Conservation (phyloP, 1,140 invertebrate genomes). For the Bombus breviceps region DNA sequence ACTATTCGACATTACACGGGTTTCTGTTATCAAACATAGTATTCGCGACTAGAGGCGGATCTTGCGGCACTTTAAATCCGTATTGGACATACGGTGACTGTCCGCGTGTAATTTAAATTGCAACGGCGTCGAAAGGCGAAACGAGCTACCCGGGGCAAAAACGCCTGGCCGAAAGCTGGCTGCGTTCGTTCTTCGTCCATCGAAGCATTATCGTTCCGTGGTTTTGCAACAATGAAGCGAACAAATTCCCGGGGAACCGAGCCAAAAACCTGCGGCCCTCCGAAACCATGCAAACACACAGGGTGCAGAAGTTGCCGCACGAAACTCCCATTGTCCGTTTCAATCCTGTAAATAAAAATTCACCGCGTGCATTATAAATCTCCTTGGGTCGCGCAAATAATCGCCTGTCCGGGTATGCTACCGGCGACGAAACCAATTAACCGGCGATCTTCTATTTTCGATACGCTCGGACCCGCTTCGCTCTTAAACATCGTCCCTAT, state of each 20-base stretch:
- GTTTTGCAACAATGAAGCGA: background rate
- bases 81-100: conserved; percentile 20
- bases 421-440: conserved; percentile 40
- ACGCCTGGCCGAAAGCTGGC: background rate
- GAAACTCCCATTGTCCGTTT: background rate
- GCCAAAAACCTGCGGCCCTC: background rate
- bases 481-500: background rate
- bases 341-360: conserved; percentile 32
- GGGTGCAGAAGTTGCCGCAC: background rate
- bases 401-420: background rate
- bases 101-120: conserved; percentile 22
- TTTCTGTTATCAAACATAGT: conserved; percentile 54
- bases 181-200: background rate
- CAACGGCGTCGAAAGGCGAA: conserved; percentile 4
- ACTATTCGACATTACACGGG: conserved; percentile 57
- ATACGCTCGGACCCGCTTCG: background rate
- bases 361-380: conserved; percentile 14
- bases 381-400: conserved; percentile 10
- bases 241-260: conserved; percentile 4
- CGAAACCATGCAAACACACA: background rate
- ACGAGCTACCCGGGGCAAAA: background rate
- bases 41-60: conserved; percentile 53
- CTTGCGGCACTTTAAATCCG: conserved; percentile 55
- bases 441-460: conserved; percentile 13
- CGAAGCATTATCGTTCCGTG: background rate